Conservation (phyloP, 1,140 invertebrate species). For the Drosophila nikananu region DNA sequence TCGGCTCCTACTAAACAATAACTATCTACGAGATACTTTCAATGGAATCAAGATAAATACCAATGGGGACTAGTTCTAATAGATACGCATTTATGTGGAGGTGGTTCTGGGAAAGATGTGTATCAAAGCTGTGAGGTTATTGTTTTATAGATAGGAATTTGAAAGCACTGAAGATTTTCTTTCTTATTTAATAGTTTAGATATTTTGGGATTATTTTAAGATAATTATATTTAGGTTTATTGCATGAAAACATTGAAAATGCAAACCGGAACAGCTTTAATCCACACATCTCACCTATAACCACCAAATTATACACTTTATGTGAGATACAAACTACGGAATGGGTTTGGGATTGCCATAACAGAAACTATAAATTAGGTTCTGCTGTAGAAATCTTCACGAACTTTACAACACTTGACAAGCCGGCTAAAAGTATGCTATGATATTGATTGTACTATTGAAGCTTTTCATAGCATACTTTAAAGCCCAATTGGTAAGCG, state of each 20-base stretch:
- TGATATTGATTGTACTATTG: neutral
- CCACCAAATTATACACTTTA: neutral
- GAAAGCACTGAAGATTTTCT: neutral
- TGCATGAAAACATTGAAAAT: neutral
- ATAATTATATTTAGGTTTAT: neutral
- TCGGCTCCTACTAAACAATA: slow-evolving; percentile 21
- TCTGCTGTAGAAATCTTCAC: neutral
- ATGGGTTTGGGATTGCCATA: neutral
- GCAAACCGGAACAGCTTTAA: neutral
- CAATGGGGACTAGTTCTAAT: slow-evolving; percentile 4
- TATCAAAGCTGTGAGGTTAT: neutral
- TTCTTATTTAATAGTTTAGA: neutral
- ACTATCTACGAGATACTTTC: slow-evolving; percentile 48
- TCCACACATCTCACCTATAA: neutral
- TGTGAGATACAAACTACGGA: neutral
- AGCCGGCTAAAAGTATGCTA: neutral
- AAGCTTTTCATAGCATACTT: neutral
- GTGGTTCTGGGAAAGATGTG: neutral
- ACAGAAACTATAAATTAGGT: neutral
- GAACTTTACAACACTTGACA: neutral
- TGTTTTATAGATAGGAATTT: neutral
- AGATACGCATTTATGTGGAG: neutral
- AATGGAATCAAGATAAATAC: slow-evolving; percentile 19
- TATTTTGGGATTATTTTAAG: neutral
- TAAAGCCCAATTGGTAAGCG: neutral